A percentile compares a stretch with the other conserved stretches of the same genome.
These are phyloP conservation scores for Portevinia maculata DNA, from an alignment of 2,888 invertebrate genomes.

Conservation along the genomic window DNA sequence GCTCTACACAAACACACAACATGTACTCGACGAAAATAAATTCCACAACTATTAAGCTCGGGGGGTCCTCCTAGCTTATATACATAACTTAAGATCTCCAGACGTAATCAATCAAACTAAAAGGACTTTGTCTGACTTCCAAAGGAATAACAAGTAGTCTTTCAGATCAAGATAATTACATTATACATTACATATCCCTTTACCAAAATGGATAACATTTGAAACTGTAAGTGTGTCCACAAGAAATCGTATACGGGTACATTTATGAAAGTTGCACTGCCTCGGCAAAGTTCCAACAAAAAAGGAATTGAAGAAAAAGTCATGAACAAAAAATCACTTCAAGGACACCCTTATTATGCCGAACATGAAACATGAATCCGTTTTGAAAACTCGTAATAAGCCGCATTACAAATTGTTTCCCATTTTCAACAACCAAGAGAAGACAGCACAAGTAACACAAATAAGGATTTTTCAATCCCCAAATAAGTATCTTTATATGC, in stretches of 20 bases:
- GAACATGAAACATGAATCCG: conserved; percentile 71
- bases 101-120: conserved; percentile 59
- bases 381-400: conserved; percentile 72
- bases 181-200: conserved; percentile 38
- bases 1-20: conserved; percentile 4
- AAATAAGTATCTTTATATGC: conserved; percentile 24
- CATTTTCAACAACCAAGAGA: conserved; percentile 57
- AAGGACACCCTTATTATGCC: conserved; percentile 67
- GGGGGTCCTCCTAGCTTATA: background rate
- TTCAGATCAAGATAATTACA: conserved; percentile 46
- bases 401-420: conserved; percentile 74
- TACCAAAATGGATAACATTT: conserved; percentile 18
- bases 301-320: background rate
- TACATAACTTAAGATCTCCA: conserved; percentile 36
- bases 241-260: background rate
- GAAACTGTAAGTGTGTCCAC: conserved; percentile 19
- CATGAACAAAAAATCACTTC: conserved; percentile 9
- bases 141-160: conserved; percentile 16
- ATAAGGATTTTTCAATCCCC: conserved; percentile 57
- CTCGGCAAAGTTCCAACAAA: conserved; percentile 48
- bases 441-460: conserved; percentile 45
- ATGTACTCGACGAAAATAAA: background rate
- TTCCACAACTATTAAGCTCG: conserved; percentile 40
- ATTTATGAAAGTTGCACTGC: background rate
- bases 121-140: conserved; percentile 38